Base-by-base conservation (phyloP, 2,113 vertebrate genomes). In the Procapra przewalskii region DNA sequence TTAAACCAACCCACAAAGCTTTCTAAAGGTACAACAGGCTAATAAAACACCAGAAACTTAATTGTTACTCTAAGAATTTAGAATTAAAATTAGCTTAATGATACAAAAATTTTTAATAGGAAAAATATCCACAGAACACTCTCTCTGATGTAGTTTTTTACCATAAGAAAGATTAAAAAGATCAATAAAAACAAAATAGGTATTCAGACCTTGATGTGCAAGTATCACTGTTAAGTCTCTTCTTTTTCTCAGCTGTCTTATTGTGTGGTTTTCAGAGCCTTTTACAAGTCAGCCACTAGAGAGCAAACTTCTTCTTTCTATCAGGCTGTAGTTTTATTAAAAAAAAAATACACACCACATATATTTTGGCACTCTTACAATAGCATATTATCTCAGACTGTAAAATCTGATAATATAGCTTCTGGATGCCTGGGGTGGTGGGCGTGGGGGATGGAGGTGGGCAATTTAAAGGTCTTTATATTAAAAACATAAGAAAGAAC, bases 271-370 rank as follows among this genome's bases (percentile, higher is more conserved):
- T 96, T 95, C 71, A 50, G 97, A 96, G 93, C 91, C 83, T 96
- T 98, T 97, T 98, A 10, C 97, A 97, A 98, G 89, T 98, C 97
- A 98, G 97, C 98, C 98, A 98, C 98, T 98, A 98, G 98, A 98
- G 98, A 98, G 98, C 98, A 98, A 98, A 98, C 98, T 98, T 98
- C 97, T 98, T 98, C 98, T 98, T 98, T 97, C 96, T 98, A 98
- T 98, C 96, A 97, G 77, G 77, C 93, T 91, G 77, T 57, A 94
- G 85, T 96, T 96, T 96, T 96, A 97, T 96, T 62, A 0, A 5
- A 86, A 84, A 94, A 96, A 54, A 83, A 81, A 50, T 62, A 23
- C 27, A 92, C 8, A 36, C 33, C 40, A 83, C 43, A 52, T 85
- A 88, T 86, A 96, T 92, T 59, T 94, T 31, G 2, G 89, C 7